Percentiles rank a stretch among this genome's conserved stretches.
Conservation (phyloP, 2,113 vertebrate genomes). For the Pteropus alecto region DNA sequence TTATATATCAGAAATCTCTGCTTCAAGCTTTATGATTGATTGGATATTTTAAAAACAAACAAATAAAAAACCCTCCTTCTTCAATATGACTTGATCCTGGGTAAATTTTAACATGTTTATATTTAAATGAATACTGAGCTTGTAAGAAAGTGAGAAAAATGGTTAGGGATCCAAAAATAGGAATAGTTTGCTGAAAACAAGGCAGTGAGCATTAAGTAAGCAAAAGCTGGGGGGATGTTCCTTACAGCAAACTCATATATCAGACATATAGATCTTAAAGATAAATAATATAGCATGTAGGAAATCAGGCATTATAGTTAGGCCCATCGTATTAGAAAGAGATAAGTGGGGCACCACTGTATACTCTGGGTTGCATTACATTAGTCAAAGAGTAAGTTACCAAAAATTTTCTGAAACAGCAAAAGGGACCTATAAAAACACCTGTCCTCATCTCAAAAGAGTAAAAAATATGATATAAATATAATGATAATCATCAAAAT, state of each 20-base stretch:
- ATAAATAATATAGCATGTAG: not conserved
- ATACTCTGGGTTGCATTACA: not conserved
- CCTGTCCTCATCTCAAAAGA: not conserved
- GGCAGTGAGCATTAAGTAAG: not conserved
- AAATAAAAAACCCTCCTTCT: not conserved
- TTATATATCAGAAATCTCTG: not conserved
- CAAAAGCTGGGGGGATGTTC: not conserved
- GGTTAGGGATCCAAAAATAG: not conserved
- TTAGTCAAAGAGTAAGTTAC: not conserved
- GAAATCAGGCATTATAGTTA: not conserved
- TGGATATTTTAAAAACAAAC: not conserved
- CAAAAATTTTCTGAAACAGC: not conserved
- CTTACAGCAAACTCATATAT: not conserved
- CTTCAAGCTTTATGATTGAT: not conserved
- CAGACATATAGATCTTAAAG: not conserved
- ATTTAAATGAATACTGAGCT: not conserved
- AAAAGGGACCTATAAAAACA: not conserved
- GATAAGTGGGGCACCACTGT: not conserved
- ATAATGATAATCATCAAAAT: not conserved
- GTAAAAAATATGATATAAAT: not conserved
- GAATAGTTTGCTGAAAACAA: not conserved
- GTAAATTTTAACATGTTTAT: not conserved
- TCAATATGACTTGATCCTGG: not conserved
- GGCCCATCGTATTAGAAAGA: not conserved
- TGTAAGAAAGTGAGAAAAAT: not conserved